Evolutionary conservation across 2,797 vertebrate genomes (phyloP), one percentile per base, ranked within the genome.

Genomic region (Sorex maritimensis): DNA sequence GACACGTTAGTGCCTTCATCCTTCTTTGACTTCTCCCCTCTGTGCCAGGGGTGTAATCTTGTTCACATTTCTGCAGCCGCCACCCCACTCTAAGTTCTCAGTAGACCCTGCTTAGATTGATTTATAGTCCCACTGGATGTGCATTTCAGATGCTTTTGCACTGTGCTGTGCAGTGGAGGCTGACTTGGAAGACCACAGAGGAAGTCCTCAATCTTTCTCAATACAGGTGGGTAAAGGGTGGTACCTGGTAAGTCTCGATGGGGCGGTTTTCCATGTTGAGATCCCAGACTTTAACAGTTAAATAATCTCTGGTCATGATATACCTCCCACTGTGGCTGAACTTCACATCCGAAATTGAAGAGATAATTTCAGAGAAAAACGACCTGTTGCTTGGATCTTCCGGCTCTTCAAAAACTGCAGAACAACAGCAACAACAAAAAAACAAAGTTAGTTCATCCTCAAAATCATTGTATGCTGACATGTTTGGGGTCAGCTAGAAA

Each of bases 351-450:
- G 99, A 99, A 98, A 99, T 99, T 6, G 99, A 99, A 91, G 99
- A 99, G 98, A 99, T 99, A 97, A 99, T 99, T 98, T 99, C 99
- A 1, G 99, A 99, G 98, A 99, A 99, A 96, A 99, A 99, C 0
- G 99, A 99, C 55, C 99, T 98, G 88, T 99, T 99, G 96, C 99
- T 99, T 5, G 99, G 99, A 97, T 99, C 99, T 97, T 99, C 99
- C 0, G 99, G 99, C 97, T 99, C 99, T 96, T 99, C 99, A 84
- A 99, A 99, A 98, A 99, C 99, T 99, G 95, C 0, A 23, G 69
- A 61, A 80, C 14, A 91, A 83, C 34, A 34, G 2, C 34, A 34
- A 34, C 34, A 96, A 81, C 95, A 72, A 84, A 0, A 58, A 69
- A n/a, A 73, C 26, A 26, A 92, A 90, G 41, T 77, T 2, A 92